phyloP scores from a whole-genome alignment of 2,888 invertebrate species.

The Pyrgus malvae region DNA sequence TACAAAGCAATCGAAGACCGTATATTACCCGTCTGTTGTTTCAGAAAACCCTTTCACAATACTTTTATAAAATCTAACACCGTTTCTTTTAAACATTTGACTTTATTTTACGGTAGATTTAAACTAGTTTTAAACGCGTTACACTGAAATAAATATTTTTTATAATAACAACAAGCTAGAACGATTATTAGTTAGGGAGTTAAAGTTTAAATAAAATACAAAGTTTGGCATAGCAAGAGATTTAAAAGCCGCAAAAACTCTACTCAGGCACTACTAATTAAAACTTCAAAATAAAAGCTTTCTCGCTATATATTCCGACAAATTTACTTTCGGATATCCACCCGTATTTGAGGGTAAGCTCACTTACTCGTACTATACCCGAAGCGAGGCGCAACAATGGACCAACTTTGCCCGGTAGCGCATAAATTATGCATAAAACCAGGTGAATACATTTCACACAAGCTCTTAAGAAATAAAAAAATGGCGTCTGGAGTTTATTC shows the following conservation, averaged over 20 bases:
- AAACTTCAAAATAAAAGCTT: background rate
- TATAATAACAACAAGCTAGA: too few relatives aligned
- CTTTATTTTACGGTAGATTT: too few relatives aligned
- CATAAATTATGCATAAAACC: conserved; percentile 26
- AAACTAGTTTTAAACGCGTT: too few relatives aligned
- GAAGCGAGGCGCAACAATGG: conserved; percentile 21
- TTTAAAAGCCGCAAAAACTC: background rate
- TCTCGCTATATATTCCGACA: conserved; percentile 4
- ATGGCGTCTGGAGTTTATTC: conserved; percentile 44
- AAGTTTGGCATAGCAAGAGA: too few relatives aligned
- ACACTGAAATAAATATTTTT: too few relatives aligned
- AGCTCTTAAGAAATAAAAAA: conserved; percentile 18
- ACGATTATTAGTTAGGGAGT: too few relatives aligned
- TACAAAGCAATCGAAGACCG: background rate
- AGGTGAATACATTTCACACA: conserved; percentile 19
- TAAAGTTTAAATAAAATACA: too few relatives aligned
- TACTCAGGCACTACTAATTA: conserved; percentile 1
- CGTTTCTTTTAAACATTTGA: too few relatives aligned
- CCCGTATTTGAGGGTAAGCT: background rate
- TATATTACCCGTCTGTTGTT: background rate
- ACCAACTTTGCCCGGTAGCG: conserved; percentile 10
- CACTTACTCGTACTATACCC: background rate
- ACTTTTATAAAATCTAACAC: too few relatives aligned
- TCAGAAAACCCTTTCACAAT: background rate
- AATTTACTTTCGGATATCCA: conserved; percentile 3